Evolutionary conservation across 2,113 vertebrate species (phyloP).

Genomic region (Heterotilapia buettikoferi): DNA sequence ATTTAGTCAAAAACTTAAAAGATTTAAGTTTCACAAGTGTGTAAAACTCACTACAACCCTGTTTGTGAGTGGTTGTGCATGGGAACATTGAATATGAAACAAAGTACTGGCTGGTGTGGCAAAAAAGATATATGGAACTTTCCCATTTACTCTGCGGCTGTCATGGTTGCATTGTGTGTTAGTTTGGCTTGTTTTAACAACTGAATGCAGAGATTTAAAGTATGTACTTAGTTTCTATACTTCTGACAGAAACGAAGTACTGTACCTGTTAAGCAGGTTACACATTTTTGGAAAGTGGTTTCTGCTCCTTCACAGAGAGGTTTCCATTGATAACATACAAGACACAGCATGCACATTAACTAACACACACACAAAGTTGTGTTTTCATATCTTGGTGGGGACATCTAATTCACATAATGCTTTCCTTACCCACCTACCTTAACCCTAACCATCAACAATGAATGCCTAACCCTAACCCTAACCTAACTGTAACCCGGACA

Average conservation of each 20-base stretch:
- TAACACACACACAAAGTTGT: neutral
- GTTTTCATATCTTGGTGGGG: neutral
- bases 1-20: neutral
- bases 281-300: neutral
- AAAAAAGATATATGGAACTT: neutral
- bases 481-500: fast-evolving
- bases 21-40: neutral
- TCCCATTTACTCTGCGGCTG: neutral
- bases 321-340: slow-evolving; percentile 17
- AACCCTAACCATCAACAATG: neutral
- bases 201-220: neutral
- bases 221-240: fast-evolving
- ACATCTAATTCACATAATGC: neutral
- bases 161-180: neutral
- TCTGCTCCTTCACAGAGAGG: neutral
- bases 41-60: neutral
- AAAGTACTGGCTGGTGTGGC: neutral
- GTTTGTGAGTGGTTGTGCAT: neutral
- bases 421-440: neutral
- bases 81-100: fast-evolving
- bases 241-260: neutral
- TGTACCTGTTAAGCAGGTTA: neutral
- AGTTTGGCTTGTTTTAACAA: fast-evolving
- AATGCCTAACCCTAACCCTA: neutral
- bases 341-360: neutral